Percentiles rank a stretch among this genome's conserved stretches.
These are phyloP conservation scores for Microctonus aethiopoides DNA, from an alignment of 2,888 invertebrate species.

Conservation along the genomic window DNA sequence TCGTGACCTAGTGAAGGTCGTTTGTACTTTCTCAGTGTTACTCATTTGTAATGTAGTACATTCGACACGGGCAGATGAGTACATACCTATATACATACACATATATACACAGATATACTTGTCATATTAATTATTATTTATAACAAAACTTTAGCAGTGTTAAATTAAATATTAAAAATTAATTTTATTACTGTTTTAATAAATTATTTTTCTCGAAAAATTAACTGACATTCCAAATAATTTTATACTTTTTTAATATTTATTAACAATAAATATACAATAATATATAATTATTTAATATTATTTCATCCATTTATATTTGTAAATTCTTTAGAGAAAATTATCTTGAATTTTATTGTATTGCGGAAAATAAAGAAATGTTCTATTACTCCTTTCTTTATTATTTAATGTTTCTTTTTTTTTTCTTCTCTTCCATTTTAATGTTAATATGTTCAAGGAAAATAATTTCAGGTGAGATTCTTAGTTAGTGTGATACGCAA, in stretches of 20 bases:
- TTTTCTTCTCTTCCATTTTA: neutral
- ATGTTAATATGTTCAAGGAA: neutral
- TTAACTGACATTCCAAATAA: too few species aligned
- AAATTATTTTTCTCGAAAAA: too few species aligned
- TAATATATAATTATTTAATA: too few species aligned
- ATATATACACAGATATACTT: neutral
- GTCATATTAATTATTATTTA: neutral
- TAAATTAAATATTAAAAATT: too few species aligned
- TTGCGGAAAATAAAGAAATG: neutral
- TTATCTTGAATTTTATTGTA: neutral
- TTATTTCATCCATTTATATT: too few species aligned
- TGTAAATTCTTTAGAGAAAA: too few species aligned
- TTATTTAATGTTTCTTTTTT: neutral
- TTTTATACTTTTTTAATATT: too few species aligned
- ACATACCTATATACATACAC: too few species aligned
- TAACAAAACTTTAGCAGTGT: neutral
- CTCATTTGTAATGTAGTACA: neutral
- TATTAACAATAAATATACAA: too few species aligned
- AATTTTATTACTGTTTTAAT: too few species aligned
- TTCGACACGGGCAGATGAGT: neutral
- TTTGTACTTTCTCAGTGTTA: neutral
- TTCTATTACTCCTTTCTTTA: neutral
- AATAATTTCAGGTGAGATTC: conserved; percentile 6
- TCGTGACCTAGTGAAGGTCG: conserved; percentile 34
- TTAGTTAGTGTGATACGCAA: neutral